phyloP scores from a whole-genome alignment of 1,140 invertebrate genomes.

The Ooceraea biroi region DNA sequence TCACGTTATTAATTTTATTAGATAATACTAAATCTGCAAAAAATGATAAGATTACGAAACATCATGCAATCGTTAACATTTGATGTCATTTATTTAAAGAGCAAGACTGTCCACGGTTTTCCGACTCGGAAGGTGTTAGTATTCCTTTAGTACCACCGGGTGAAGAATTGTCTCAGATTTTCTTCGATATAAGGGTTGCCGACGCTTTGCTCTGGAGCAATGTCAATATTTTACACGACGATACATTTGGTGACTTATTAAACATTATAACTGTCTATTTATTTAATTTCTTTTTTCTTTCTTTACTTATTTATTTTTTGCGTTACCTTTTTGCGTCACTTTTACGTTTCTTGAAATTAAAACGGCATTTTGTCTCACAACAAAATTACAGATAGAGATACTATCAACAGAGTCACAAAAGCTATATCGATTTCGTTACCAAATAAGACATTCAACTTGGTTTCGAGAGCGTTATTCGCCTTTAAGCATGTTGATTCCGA shows the following conservation, averaged over 20 bases:
- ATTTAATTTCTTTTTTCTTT: not conserved
- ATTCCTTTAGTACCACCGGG: constrained; percentile 89
- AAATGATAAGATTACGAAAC: not conserved
- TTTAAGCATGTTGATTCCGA: constrained; percentile 86
- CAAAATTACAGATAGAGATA: constrained; percentile 86
- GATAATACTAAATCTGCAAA: not conserved
- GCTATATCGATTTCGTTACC: constrained; percentile 86
- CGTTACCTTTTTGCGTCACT: not conserved
- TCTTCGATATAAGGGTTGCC: constrained; percentile 90
- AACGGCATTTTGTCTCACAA: not conserved
- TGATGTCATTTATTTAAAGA: constrained; percentile 83
- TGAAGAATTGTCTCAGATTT: constrained; percentile 91
- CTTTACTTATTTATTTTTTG: not conserved
- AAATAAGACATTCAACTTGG: constrained; percentile 81
- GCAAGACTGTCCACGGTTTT: constrained; percentile 91
- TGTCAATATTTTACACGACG: constrained; percentile 90
- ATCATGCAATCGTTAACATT: not conserved
- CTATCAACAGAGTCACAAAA: constrained; percentile 87
- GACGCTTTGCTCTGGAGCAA: constrained; percentile 90
- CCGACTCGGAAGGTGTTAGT: constrained; percentile 88
- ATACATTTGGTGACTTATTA: constrained; percentile 88
- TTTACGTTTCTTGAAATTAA: not conserved
- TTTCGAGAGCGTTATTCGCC: constrained; percentile 87
- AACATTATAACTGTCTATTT: constrained; percentile 9
- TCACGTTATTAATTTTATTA: too few relatives aligned